Evolutionary conservation across 2,113 vertebrate genomes (phyloP), one percentile per base, ranked within the genome.

Genomic region (Ammodytes marinus): DNA sequence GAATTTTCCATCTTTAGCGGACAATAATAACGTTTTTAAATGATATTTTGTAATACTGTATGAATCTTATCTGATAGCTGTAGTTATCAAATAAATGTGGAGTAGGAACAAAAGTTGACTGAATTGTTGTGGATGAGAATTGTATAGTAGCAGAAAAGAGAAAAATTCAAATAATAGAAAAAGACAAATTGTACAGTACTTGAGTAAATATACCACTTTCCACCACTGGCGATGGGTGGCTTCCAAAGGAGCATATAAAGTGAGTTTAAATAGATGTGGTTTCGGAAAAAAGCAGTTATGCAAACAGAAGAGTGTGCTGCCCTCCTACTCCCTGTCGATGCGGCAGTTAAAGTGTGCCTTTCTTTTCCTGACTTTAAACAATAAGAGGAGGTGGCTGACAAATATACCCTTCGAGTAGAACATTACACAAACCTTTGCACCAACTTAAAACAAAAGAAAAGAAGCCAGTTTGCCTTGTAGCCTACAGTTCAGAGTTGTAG

Each of bases 391-490:
- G 47, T 75, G n/a, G 35, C 8, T 54, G 27, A 61, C 71, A 35
- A 14, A 67, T 65, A 45, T 19, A 75, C 46, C 57, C 53, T 39
- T 60, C 58, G 9, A 3, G 6, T 46, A 49, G 15, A 57, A 52
- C 60, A 54, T 76, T 8, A 60, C 19, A 53, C 15, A 77, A 47
- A n/a, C 3, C 39, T 65, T 43, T 76, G 54, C 52, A 35, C 4
- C 27, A 14, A 61, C 35, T 67, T 55, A 17, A 13, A 27, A 27
- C 27, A 27, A 27, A 27, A 27, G 27, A 2, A 52, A 83, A 77
- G 0, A 11, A 65, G 8, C 4, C 3, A 3, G 61, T 69, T 80
- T 68, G 43, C 67, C 61, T 68, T 47, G 8, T n/a, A n/a, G n/a
- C n/a, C n/a, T n/a, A n/a, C n/a, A n/a, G n/a, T n/a, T n/a, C n/a